Conservation (phyloP, 35 echinoderm and acorn worm genomes). For the Chiridota heheva region DNA sequence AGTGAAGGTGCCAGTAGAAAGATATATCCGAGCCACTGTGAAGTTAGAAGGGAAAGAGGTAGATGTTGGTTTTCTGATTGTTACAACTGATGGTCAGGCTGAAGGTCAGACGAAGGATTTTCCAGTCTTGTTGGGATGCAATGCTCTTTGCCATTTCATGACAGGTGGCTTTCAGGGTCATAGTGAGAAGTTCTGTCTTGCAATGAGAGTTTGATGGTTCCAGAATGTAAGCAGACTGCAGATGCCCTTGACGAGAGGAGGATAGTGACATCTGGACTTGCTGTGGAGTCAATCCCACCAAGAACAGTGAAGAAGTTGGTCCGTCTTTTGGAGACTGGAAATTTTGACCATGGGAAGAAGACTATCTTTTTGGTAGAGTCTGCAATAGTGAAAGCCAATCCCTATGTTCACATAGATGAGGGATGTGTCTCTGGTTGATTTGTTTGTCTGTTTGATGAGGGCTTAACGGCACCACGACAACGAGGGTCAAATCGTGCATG, state of each 20-base stretch:
- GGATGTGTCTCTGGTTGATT: background rate
- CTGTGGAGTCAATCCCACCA: background rate
- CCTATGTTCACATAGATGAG: background rate
- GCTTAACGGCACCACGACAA: too few relatives aligned
- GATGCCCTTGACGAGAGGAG: too few relatives aligned
- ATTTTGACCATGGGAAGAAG: background rate
- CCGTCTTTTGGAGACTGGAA: background rate
- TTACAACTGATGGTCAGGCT: background rate
- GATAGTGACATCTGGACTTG: background rate
- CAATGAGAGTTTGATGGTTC: too few relatives aligned
- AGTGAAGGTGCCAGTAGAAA: constrained; percentile 25
- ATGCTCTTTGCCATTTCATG: constrained; percentile 10
- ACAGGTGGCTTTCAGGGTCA: background rate
- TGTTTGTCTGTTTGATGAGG: background rate
- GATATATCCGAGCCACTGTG: constrained; percentile 39
- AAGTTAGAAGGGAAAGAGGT: background rate
- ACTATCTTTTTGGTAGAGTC: background rate
- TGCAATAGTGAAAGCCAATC: background rate
- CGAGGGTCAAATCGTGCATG: too few relatives aligned
- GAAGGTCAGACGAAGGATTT: background rate
- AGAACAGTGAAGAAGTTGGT: background rate
- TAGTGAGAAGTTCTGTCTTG: background rate
- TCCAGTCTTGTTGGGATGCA: constrained; percentile 46
- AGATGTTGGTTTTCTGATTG: constrained; percentile 15
- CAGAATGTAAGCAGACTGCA: too few relatives aligned